These are phyloP conservation scores for Arctocebus calabarensis DNA, from an alignment of 2,797 vertebrate species.

Conservation along the genomic window DNA sequence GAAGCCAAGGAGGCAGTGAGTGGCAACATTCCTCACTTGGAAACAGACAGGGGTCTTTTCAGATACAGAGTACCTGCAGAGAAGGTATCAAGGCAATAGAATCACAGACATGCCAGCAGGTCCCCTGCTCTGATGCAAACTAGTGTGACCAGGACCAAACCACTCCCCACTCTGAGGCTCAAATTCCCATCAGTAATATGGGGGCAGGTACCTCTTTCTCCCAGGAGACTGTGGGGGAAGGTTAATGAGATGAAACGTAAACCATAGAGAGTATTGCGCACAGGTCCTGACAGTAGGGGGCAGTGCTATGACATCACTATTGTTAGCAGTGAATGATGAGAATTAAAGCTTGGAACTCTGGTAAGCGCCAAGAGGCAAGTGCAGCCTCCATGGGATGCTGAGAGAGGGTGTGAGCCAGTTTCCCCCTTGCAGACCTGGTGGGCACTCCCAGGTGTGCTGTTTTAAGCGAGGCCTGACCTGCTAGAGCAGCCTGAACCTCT, in stretches of 20 bases:
- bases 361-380: neutral
- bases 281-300: neutral
- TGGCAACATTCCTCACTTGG: neutral
- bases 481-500: neutral
- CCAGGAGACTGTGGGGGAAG: rapidly evolving
- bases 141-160: rapidly evolving
- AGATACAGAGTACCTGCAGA: neutral
- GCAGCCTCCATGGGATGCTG: rapidly evolving
- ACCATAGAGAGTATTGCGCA: rapidly evolving
- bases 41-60: neutral
- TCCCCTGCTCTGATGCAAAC: neutral
- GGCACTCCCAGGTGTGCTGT: rapidly evolving
- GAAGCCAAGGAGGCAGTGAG: no score
- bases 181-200: neutral
- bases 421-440: neutral
- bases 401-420: neutral
- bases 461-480: neutral
- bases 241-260: rapidly evolving
- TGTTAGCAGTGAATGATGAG: neutral
- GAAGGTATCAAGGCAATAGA: neutral
- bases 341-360: neutral
- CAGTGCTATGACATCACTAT: rapidly evolving
- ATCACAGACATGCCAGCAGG: neutral
- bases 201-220: neutral
- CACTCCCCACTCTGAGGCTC: neutral